Percentiles rank a stretch among this genome's conserved stretches.
phyloP scores from a whole-genome alignment of 2,888 invertebrate genomes.

The Thereva unica region DNA sequence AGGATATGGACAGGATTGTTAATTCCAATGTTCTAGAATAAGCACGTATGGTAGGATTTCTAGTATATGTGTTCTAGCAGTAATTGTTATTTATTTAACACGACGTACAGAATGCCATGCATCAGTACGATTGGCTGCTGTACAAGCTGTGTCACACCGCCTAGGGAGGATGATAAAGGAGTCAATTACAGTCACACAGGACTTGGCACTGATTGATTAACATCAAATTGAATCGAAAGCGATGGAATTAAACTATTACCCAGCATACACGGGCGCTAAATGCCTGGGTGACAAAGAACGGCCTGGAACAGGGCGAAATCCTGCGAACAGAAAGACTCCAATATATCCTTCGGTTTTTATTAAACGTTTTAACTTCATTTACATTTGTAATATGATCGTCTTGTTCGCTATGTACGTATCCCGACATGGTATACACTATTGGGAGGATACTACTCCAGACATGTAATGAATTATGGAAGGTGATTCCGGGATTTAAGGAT shows the following conservation, averaged over 20 bases:
- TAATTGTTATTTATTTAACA: background rate
- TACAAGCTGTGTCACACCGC: background rate
- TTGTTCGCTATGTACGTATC: too few species aligned
- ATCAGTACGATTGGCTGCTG: too few species aligned
- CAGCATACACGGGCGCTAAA: constrained; percentile 4
- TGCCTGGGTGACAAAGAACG: background rate
- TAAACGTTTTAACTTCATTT: constrained; percentile 29
- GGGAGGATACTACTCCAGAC: background rate
- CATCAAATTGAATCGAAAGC: constrained; percentile 25
- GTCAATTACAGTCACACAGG: constrained; percentile 36
- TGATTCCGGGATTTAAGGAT: constrained; percentile 33
- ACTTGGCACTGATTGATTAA: constrained; percentile 38
- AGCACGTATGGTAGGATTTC: constrained; percentile 26
- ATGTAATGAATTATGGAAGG: constrained; percentile 38
- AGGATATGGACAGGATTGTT: constrained; percentile 19
- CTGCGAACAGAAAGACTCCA: constrained; percentile 9
- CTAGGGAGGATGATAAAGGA: constrained; percentile 33
- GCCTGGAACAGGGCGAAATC: background rate
- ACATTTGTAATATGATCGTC: background rate
- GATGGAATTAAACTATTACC: constrained; percentile 33
- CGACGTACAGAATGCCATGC: background rate
- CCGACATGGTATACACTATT: too few species aligned
- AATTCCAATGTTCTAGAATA: constrained; percentile 29
- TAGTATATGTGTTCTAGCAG: background rate
- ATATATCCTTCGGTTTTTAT: constrained; percentile 26